phyloP scores from a whole-genome alignment of 2,113 vertebrate genomes.

The Scortum barcoo region DNA sequence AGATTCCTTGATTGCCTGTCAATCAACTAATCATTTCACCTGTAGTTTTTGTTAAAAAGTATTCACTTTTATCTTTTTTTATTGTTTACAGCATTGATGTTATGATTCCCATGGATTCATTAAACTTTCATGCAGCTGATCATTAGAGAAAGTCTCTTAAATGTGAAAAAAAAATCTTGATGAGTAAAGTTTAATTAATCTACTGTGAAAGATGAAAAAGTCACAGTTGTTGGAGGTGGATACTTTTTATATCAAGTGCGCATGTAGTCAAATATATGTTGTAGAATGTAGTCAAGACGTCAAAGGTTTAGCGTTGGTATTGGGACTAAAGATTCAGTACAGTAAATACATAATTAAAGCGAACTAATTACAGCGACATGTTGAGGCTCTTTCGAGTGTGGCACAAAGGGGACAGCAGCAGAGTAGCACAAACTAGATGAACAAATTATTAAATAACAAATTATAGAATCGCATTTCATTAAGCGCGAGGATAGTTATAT shows the following conservation, averaged over 20 bases:
- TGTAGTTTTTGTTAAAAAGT: background rate
- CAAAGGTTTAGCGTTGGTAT: background rate
- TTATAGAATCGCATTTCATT: too few relatives aligned
- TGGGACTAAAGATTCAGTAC: background rate
- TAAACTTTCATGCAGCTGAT: background rate
- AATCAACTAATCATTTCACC: background rate
- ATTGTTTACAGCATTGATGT: too few relatives aligned
- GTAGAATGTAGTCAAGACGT: background rate
- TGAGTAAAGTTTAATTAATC: slow-evolving; percentile 37
- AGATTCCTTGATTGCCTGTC: background rate
- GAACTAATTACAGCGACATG: background rate
- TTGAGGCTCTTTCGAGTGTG: background rate
- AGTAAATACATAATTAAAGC: slow-evolving; percentile 5
- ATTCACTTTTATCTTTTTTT: slow-evolving; percentile 3
- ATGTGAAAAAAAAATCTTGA: slow-evolving; percentile 48
- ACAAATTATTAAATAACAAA: background rate
- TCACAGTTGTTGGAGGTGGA: background rate
- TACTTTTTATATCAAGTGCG: background rate
- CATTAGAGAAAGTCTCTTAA: slow-evolving; percentile 29
- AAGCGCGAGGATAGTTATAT: background rate
- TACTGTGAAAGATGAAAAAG: slow-evolving; percentile 30
- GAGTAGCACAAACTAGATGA: background rate
- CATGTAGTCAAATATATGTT: background rate
- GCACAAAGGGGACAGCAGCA: background rate
- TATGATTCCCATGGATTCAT: slow-evolving; percentile 28